These are phyloP conservation scores for Neodontobutis hainanensis DNA, from an alignment of 2,113 vertebrate genomes.

Conservation along the genomic window DNA sequence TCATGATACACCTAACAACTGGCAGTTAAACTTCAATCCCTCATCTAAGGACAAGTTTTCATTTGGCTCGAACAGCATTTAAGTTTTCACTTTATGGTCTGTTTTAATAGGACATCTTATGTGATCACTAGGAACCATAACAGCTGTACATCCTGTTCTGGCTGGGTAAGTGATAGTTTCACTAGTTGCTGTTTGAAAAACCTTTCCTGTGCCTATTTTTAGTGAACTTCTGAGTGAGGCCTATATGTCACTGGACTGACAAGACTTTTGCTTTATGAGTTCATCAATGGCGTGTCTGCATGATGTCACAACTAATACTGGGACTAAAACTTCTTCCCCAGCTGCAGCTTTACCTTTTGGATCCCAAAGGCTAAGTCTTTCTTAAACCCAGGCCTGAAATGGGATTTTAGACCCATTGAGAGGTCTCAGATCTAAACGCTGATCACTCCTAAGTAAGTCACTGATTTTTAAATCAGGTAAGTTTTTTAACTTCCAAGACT, in stretches of 20 bases:
- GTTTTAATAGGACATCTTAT: background rate
- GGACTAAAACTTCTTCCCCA: too few relatives aligned
- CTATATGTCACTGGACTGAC: background rate
- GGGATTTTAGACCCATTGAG: constrained; percentile 11
- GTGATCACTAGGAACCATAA: constrained; percentile 15
- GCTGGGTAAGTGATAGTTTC: background rate
- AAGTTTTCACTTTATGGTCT: background rate
- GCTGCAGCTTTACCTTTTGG: too few relatives aligned
- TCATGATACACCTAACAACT: too few relatives aligned
- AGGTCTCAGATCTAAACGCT: constrained; percentile 10
- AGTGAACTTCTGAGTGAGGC: constrained; percentile 1
- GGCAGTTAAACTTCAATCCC: constrained; percentile 2
- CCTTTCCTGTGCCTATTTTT: constrained; percentile 17
- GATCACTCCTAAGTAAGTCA: too few relatives aligned
- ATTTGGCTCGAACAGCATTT: constrained; percentile 41
- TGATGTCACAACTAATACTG: too few relatives aligned
- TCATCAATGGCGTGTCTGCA: background rate
- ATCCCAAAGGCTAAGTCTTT: background rate
- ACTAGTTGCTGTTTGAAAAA: background rate
- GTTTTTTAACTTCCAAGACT: background rate
- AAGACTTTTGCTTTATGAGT: background rate
- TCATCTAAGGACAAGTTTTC: too few relatives aligned
- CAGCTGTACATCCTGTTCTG: background rate
- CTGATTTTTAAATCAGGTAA: constrained; percentile 1
- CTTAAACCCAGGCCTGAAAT: background rate